phyloP scores from a whole-genome alignment of 2,113 vertebrate species.

The Orientallactaga bullata region DNA sequence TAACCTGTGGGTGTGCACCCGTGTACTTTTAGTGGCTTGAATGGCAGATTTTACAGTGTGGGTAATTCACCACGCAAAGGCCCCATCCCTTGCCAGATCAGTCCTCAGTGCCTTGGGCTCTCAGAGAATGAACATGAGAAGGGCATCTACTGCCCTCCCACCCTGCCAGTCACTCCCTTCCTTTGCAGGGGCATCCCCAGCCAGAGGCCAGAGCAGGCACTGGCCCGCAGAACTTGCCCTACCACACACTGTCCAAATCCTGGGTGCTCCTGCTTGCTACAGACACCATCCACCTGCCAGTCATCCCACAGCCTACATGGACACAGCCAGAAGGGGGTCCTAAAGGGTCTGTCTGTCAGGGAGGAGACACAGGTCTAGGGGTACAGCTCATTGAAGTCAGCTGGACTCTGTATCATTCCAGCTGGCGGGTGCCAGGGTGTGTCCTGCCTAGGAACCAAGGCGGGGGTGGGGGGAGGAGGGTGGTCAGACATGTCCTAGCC shows the following conservation, averaged over 20 bases:
- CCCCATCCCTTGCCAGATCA: background rate
- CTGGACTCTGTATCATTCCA: too few relatives aligned
- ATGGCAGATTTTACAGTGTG: accelerated
- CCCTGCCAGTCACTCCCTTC: background rate
- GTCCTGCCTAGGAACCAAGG: background rate
- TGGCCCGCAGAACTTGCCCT: background rate
- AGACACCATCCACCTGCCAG: background rate
- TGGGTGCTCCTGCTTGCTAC: background rate
- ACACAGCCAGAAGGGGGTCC: background rate
- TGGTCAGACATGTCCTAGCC: background rate
- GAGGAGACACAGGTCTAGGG: background rate
- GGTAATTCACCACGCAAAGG: accelerated
- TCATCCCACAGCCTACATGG: background rate
- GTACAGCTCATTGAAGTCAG: background rate
- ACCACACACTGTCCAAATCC: background rate
- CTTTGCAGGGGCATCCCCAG: background rate
- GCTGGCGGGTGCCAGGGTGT: background rate
- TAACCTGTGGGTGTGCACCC: accelerated
- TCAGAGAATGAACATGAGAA: background rate
- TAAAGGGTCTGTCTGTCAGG: background rate
- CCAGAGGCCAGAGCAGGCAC: background rate
- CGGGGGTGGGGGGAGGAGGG: too few relatives aligned
- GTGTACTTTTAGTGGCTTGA: accelerated
- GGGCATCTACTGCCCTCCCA: background rate
- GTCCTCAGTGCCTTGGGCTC: background rate